A percentile compares a stretch with the other conserved stretches of the same genome.
These are phyloP conservation scores for Dynastes maya DNA, from an alignment of 2,888 invertebrate species.

Conservation along the genomic window DNA sequence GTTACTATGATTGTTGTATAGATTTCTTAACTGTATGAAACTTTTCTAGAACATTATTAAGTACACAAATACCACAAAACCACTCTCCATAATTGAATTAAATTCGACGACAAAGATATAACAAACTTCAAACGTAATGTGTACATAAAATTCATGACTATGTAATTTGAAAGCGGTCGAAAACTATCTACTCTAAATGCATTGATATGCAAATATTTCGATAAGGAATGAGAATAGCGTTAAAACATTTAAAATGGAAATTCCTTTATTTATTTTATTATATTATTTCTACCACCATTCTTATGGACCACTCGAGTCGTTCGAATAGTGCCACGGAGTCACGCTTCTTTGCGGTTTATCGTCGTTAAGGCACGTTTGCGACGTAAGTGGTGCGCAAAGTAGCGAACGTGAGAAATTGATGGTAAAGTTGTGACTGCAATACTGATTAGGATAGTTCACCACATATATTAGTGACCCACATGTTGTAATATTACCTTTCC, in stretches of 20 bases:
- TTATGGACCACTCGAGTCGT: background rate
- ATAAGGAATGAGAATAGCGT: background rate
- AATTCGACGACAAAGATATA: background rate
- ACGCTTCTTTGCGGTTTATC: conserved; percentile 4
- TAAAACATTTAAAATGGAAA: background rate
- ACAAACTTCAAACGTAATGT: background rate
- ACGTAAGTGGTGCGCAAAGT: background rate
- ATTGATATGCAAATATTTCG: background rate
- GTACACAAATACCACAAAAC: background rate
- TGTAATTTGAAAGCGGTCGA: background rate
- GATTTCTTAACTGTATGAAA: no score
- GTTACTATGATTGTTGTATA: no score
- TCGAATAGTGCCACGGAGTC: background rate
- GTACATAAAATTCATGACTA: background rate
- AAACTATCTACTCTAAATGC: conserved; percentile 32
- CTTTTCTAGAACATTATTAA: no score
- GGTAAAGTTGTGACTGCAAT: conserved; percentile 1
- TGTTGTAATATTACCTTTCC: no score
- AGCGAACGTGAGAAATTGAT: background rate
- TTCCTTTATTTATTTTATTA: conserved; percentile 1
- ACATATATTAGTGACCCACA: no score
- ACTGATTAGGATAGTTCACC: background rate
- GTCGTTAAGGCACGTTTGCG: background rate
- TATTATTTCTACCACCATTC: background rate
- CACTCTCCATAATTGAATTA: conserved; percentile 2